Evolutionary conservation across 2,888 invertebrate species (phyloP), one percentile per base, ranked within the genome.

Genomic region (Apamea monoglypha): DNA sequence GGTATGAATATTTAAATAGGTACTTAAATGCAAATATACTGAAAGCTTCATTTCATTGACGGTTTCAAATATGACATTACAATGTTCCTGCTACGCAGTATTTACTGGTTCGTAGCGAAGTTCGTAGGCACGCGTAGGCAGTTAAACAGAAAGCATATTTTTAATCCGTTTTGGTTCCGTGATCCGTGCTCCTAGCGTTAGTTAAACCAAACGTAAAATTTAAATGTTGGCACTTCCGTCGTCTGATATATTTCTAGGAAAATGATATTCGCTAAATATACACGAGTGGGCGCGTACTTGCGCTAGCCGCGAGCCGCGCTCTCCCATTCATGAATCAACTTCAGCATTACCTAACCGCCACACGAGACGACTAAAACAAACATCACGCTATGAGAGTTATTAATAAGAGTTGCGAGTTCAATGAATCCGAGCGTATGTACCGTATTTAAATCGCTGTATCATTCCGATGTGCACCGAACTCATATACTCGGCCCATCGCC

Each of bases 261-360:
- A 95, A 94, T 94, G 91, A 93, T 94, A 94, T 92, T 94, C 91
- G 94, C 96, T 96, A 96, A 96, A 96, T 96, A 95, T 96, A 96
- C 90, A 91, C 93, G 92, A 89, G 92, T 92, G 92, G 91, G 90
- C 91, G 92, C 90, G 92, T 91, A 92, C 93, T 92, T 91, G 93
- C 92, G 90, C 91, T 91, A 92, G 91, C 92, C 92, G 90, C 91
- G 92, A 89, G 85, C 89, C 91, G 88, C 93, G 77, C 77, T 94
- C 95, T 93, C 94, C 93, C 96, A 96, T 97, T 97, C 97, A 97
- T 96, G 97, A 97, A 96, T 96, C 96, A 97, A 96, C 95, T 95
- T 95, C 95, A 95, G 90, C 96, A 93, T 97, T 96, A 96, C 96
- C 96, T 96, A 95, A 96, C 96, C 92, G 91, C 89, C 91, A 92